Evolutionary conservation across 2,113 vertebrate species (phyloP).

Genomic region (Corydoras maculifer): DNA sequence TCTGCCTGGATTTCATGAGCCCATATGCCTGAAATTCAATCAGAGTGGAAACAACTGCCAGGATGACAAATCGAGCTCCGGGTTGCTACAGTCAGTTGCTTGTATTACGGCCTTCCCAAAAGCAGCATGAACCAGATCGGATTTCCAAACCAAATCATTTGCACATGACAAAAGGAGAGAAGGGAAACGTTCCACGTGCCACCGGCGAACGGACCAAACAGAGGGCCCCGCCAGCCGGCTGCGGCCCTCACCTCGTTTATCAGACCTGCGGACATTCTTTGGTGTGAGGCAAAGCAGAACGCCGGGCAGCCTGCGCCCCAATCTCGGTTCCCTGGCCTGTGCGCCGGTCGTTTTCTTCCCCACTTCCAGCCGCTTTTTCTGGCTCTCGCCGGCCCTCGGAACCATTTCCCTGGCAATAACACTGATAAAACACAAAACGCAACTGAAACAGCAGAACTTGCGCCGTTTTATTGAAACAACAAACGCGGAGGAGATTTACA

Average conservation of each 20-base stretch:
- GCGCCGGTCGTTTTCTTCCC: slow-evolving; percentile 40
- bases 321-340: slow-evolving; percentile 38
- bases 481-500: slow-evolving; percentile 52
- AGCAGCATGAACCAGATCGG: slow-evolving; percentile 57
- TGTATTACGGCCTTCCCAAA: slow-evolving; percentile 52
- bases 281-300: slow-evolving; percentile 54
- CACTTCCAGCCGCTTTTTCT: slow-evolving; percentile 15
- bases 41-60: slow-evolving; percentile 54
- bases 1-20: slow-evolving; percentile 42
- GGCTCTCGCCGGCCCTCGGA: slow-evolving; percentile 52
- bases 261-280: slow-evolving; percentile 47
- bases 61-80: slow-evolving; percentile 47
- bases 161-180: slow-evolving; percentile 43
- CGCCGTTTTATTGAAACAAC: slow-evolving; percentile 53
- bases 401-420: slow-evolving; percentile 52
- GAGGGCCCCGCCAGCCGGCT: slow-evolving; percentile 19
- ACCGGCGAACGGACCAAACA: slow-evolving; percentile 25
- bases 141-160: slow-evolving; percentile 56
- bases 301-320: slow-evolving; percentile 51
- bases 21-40: slow-evolving; percentile 47
- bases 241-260: slow-evolving; percentile 49
- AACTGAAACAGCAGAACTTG: slow-evolving; percentile 37
- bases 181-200: slow-evolving; percentile 44
- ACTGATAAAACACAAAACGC: slow-evolving; percentile 44
- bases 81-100: slow-evolving; percentile 52